phyloP scores from a whole-genome alignment of 2,113 vertebrate genomes.

The Parus major region DNA sequence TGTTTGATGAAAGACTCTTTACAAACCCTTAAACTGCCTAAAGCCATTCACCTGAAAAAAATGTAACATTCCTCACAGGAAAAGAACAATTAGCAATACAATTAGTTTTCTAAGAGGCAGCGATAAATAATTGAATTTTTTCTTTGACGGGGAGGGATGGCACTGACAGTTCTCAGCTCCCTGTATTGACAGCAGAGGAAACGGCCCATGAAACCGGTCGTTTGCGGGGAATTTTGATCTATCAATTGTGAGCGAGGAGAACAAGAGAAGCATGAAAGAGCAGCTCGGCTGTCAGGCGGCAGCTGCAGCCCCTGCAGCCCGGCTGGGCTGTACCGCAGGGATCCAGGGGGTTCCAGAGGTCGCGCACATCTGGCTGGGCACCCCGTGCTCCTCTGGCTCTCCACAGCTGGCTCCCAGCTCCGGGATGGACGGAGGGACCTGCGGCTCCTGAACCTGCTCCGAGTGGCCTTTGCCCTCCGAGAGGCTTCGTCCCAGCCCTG shows the following conservation, averaged over 20 bases:
- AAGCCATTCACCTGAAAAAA: neutral
- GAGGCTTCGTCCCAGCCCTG: neutral
- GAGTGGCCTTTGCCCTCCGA: neutral
- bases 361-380: neutral
- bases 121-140: slow-evolving; percentile 55
- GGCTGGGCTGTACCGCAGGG: rapidly evolving
- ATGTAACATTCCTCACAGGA: neutral
- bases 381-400: rapidly evolving
- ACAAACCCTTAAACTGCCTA: slow-evolving; percentile 47
- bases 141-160: slow-evolving; percentile 39
- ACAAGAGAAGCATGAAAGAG: slow-evolving; percentile 50
- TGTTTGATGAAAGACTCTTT: slow-evolving; percentile 57
- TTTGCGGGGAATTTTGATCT: slow-evolving; percentile 63
- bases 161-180: slow-evolving; percentile 50
- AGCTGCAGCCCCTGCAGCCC: neutral
- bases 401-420: neutral
- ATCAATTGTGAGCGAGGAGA: slow-evolving; percentile 23
- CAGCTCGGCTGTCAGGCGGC: slow-evolving; percentile 1
- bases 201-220: slow-evolving; percentile 63
- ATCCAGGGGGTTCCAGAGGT: neutral
- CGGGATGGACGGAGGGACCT: neutral
- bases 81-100: slow-evolving; percentile 70
- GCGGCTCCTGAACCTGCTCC: neutral
- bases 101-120: slow-evolving; percentile 62
- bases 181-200: slow-evolving; percentile 62